Evolutionary conservation across 2,888 invertebrate species (phyloP).

Genomic region (Erpobdella octoculata): DNA sequence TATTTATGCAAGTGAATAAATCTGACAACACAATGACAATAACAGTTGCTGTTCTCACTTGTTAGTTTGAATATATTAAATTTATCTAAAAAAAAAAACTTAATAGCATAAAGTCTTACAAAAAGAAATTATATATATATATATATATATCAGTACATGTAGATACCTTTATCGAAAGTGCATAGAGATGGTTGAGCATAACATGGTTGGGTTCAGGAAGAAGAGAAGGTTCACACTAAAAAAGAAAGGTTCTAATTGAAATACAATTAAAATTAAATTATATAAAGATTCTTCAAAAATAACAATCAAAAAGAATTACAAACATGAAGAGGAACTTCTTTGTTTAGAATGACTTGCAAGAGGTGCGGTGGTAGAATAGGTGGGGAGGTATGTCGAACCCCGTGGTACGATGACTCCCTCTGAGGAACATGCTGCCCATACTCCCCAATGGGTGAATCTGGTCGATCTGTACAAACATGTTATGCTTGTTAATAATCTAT

Average conservation of each 20-base stretch:
- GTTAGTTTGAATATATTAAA: not conserved
- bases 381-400: conserved; percentile 77
- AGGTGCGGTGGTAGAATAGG: conserved; percentile 95
- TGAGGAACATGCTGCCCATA: conserved; percentile 74
- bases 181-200: conserved; percentile 97
- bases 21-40: too few relatives aligned
- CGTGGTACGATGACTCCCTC: conserved; percentile 74
- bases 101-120: too few relatives aligned
- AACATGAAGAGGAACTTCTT: conserved; percentile 73
- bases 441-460: conserved; percentile 48
- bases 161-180: conserved; percentile 86
- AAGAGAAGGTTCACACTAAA: conserved; percentile 92
- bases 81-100: not conserved
- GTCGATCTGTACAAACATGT: not conserved
- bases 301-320: conserved; percentile 24
- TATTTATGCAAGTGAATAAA: too few relatives aligned
- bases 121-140: too few relatives aligned
- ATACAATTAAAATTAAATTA: not conserved
- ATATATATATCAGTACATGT: too few relatives aligned
- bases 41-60: too few relatives aligned
- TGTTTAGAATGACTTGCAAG: conserved; percentile 94
- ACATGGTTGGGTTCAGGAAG: conserved; percentile 99
- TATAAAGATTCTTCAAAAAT: not conserved
- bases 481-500: too few relatives aligned
- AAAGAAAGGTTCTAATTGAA: too few relatives aligned